These are phyloP conservation scores for Chloroceryle aenea DNA, from an alignment of 2,113 vertebrate genomes.

Conservation along the genomic window DNA sequence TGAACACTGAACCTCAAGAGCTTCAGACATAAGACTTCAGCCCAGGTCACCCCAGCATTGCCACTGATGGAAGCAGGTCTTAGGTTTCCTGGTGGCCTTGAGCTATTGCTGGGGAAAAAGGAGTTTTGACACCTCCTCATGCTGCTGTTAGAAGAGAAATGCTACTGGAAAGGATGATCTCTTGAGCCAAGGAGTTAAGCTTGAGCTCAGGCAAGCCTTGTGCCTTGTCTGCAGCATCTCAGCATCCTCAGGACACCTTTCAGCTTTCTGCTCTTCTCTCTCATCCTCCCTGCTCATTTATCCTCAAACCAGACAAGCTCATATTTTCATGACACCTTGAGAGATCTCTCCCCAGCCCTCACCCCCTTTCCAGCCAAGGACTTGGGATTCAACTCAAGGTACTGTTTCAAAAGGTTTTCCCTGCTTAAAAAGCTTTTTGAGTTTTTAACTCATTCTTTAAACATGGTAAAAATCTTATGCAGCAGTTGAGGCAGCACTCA, in stretches of 20 bases:
- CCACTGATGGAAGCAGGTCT: fast-evolving
- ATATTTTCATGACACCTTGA: slow-evolving; percentile 29
- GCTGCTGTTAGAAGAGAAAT: neutral
- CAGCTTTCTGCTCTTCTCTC: neutral
- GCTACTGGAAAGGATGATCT: neutral
- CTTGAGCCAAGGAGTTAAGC: neutral
- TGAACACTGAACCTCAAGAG: neutral
- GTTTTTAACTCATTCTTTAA: neutral
- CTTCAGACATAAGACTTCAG: neutral
- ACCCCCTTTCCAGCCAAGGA: neutral
- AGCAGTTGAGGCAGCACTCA: neutral
- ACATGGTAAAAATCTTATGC: neutral
- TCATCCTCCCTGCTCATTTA: neutral
- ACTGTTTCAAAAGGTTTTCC: neutral
- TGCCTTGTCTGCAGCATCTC: neutral
- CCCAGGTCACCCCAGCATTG: neutral
- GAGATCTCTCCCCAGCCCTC: neutral
- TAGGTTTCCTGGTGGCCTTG: neutral
- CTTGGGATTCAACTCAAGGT: neutral
- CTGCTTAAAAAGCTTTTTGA: neutral
- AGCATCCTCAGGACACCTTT: neutral
- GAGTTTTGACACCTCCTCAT: neutral
- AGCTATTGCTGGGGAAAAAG: neutral
- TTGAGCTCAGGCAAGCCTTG: neutral
- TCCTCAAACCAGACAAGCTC: slow-evolving; percentile 10